Evolutionary conservation across 2,113 vertebrate species (phyloP), one percentile per base, ranked within the genome.

Genomic region (Halcyon senegalensis): DNA sequence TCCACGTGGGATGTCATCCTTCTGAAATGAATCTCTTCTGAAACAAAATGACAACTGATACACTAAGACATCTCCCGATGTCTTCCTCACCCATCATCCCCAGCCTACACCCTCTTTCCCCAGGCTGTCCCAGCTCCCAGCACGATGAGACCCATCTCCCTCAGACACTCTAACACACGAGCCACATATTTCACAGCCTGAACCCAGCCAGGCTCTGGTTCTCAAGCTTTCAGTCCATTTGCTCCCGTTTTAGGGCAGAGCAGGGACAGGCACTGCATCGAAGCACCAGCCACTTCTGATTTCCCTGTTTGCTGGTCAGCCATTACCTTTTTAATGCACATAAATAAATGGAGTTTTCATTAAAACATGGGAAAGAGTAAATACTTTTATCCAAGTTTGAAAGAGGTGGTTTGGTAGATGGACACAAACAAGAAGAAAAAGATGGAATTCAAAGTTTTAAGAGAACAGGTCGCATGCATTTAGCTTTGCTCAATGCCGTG

Each of bases 381-480:
- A 44, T 16, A 14, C 17, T 75, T 63, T 5, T 5, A 37, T 31
- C 63, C 55, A 15, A 7, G 11, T 37, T 3, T 31, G 35, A 73
- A 62, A 51, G 48, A 15, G 17, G 9, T 15, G 10, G 20, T 9
- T 58, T 31, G 27, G 30, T 2, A 68, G 48, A n/a, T 1, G 1
- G 41, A 21, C 74, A 39, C 30, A n/a, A n/a, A n/a, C 11, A n/a
- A 13, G 50, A 31, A 37, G 44, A 69, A 19, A 44, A 43, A 27
- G 6, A 21, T 1, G 16, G 35, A 3, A 58, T 18, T 3, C 39
- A 11, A 17, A 17, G 5, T 16, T 58, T 27, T 4, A 7, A 20
- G 33, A 35, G n/a, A 33, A 12, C 0, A 16, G 51, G 5, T 28
- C 30, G 4, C 24, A 1, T 0, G 2, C 74, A 5, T 7, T 23